Percentiles rank a stretch among this genome's conserved stretches.
Evolutionary conservation across 2,888 invertebrate species (phyloP).

Genomic region (Leptopilina syphax): DNA sequence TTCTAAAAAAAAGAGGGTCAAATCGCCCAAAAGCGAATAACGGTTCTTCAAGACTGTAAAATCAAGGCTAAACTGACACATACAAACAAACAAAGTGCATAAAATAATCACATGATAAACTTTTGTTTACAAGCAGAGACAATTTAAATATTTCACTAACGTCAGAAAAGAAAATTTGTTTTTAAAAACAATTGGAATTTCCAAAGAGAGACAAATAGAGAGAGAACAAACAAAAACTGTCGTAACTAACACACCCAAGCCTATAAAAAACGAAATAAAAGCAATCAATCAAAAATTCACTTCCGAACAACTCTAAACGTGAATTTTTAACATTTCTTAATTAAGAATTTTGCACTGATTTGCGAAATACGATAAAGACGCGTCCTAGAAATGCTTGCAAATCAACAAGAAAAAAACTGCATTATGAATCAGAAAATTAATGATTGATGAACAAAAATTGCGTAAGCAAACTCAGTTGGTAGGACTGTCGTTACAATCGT

Average conservation of each 20-base stretch:
- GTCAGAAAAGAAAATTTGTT: background rate
- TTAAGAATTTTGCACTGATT: background rate
- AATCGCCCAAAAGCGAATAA: slow-evolving; percentile 9
- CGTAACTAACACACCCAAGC: slow-evolving; percentile 34
- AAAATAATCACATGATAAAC: slow-evolving; percentile 10
- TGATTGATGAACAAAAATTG: slow-evolving; percentile 33
- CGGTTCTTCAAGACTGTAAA: slow-evolving; percentile 12
- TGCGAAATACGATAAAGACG: background rate
- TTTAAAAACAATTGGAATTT: slow-evolving; percentile 11
- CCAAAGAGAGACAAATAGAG: background rate
- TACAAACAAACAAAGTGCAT: background rate
- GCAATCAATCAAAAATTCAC: background rate
- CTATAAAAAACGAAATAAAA: background rate
- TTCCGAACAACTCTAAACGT: background rate
- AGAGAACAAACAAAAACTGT: slow-evolving; percentile 26
- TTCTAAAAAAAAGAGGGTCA: background rate
- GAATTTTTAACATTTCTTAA: background rate
- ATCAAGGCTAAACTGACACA: slow-evolving; percentile 22
- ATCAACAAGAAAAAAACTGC: background rate
- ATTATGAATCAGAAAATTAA: slow-evolving; percentile 25
- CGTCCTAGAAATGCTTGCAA: background rate
- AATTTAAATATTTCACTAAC: background rate
- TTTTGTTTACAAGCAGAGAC: slow-evolving; percentile 24
- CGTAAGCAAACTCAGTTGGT: slow-evolving; percentile 33
- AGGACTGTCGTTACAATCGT: background rate